These are phyloP conservation scores for Dysmachus trigonus DNA, from an alignment of 2,888 invertebrate species.

Conservation along the genomic window DNA sequence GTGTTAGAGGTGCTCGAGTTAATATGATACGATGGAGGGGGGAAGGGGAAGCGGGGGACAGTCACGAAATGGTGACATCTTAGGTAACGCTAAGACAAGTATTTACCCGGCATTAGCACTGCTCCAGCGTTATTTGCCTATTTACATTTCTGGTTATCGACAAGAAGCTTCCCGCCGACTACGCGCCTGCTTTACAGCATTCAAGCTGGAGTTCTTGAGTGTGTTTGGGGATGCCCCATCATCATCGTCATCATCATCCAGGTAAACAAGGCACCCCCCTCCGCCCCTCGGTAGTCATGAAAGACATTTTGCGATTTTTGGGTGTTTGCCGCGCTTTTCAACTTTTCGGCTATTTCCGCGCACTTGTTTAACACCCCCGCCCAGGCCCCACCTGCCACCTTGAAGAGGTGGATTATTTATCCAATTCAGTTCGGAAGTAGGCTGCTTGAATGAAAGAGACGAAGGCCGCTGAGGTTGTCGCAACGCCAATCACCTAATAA, in stretches of 20 bases:
- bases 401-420: neutral
- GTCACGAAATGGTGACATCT: neutral
- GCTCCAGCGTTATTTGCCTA: conserved; percentile 11
- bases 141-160: conserved; percentile 23
- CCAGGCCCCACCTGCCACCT: neutral
- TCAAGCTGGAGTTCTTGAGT: neutral
- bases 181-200: neutral
- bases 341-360: neutral
- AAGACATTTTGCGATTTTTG: neutral
- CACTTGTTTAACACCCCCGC: neutral
- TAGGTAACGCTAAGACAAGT: neutral
- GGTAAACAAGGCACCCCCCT: neutral
- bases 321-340: neutral
- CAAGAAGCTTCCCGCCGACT: neutral
- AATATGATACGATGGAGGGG: neutral
- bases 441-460: neutral
- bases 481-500: neutral
- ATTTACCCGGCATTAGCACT: neutral
- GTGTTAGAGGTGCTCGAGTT: neutral
- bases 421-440: neutral
- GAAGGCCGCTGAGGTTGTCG: neutral
- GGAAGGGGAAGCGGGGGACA: neutral
- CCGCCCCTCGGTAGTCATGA: no score
- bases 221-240: neutral
- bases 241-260: neutral